Evolutionary conservation across 2,113 vertebrate species (phyloP).

Genomic region (Lipotes vexillifer): DNA sequence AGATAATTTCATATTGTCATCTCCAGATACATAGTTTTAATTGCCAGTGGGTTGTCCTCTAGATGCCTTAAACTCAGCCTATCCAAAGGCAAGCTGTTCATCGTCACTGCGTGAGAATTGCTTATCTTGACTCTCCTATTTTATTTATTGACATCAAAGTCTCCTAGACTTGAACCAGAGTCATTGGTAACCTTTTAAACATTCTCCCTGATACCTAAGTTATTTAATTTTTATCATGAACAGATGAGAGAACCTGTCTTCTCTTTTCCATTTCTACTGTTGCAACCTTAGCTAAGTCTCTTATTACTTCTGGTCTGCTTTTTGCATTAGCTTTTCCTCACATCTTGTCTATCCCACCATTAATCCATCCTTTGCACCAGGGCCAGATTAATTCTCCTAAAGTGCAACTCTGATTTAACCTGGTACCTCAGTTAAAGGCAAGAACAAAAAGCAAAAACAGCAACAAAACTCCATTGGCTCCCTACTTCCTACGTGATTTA

Average conservation of each 20-base stretch:
- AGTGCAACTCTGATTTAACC: neutral
- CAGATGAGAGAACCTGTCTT: neutral
- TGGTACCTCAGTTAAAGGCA: neutral
- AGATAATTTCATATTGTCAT: neutral
- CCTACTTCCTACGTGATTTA: neutral
- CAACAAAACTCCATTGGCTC: neutral
- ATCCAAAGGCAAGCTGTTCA: neutral
- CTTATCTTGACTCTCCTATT: neutral
- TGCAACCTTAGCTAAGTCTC: neutral
- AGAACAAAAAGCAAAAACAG: neutral
- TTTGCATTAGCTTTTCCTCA: neutral
- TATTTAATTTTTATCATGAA: slow-evolving; percentile 1
- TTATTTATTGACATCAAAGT: neutral
- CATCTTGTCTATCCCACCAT: neutral
- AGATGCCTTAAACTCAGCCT: neutral
- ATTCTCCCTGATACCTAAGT: neutral
- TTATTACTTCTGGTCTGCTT: neutral
- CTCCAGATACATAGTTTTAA: neutral
- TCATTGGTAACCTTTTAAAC: neutral
- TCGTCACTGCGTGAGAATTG: neutral
- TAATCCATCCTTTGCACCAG: neutral
- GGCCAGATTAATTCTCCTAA: neutral
- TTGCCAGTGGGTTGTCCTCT: neutral
- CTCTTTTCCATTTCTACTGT: neutral
- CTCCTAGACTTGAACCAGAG: neutral